phyloP scores from a whole-genome alignment of 2,797 vertebrate species.

The Buceros bicornis region DNA sequence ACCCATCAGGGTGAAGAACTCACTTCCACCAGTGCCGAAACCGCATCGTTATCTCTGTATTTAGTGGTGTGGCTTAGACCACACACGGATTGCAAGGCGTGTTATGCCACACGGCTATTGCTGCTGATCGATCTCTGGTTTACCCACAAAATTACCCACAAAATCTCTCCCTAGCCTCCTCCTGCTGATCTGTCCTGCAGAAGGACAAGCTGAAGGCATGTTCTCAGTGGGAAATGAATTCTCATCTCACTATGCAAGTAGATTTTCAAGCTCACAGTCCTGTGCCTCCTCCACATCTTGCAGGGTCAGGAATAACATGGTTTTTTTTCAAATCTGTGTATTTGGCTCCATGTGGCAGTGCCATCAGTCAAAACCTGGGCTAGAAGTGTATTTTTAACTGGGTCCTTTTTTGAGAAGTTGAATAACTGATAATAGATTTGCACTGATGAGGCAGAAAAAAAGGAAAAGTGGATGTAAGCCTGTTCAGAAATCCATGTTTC shows the following conservation, averaged over 20 bases:
- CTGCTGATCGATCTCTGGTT: conserved; percentile 10
- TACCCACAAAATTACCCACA: background rate
- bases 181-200: background rate
- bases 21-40: background rate
- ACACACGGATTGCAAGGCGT: background rate
- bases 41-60: background rate
- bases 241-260: background rate
- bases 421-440: background rate
- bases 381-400: background rate
- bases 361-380: background rate
- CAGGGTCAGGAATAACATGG: background rate
- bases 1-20: background rate
- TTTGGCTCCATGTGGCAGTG: background rate
- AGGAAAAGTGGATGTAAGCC: background rate
- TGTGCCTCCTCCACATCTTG: background rate
- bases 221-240: background rate
- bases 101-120: background rate
- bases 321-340: background rate
- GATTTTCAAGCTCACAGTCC: background rate
- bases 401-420: background rate
- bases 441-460: background rate
- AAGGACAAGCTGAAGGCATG: background rate
- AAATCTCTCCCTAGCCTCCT: background rate
- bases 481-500: background rate
- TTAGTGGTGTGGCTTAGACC: background rate